phyloP scores from a whole-genome alignment of 2,797 vertebrate species.

The Mus caroli region DNA sequence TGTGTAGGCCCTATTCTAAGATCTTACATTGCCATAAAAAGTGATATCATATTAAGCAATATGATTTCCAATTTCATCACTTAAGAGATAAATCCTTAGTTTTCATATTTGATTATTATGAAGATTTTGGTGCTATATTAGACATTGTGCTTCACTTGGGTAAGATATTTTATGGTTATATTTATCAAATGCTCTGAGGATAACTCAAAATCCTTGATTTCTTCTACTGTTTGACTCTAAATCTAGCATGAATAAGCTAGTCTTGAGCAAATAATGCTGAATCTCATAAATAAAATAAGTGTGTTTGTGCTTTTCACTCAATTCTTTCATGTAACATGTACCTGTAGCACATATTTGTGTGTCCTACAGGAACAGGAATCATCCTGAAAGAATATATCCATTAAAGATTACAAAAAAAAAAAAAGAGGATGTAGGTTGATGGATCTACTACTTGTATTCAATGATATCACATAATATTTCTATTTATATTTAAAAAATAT shows the following conservation, averaged over 20 bases:
- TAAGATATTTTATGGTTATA: neutral
- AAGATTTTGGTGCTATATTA: neutral
- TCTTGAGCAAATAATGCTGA: neutral
- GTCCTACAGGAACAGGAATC: neutral
- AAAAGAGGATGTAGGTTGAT: neutral
- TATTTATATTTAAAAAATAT: neutral
- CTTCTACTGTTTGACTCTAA: neutral
- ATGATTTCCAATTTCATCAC: neutral
- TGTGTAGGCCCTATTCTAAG: neutral
- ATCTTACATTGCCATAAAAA: neutral
- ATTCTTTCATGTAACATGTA: neutral
- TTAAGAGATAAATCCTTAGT: neutral
- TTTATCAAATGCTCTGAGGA: neutral
- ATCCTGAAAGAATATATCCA: neutral
- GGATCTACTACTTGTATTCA: neutral
- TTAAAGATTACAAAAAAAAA: no score
- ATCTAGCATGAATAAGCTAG: neutral
- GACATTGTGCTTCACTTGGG: neutral
- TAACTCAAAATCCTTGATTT: neutral
- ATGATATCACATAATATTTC: no score
- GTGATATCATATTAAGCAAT: neutral
- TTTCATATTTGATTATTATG: neutral
- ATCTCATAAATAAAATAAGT: neutral
- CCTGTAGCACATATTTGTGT: fast-evolving
- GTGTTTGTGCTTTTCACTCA: neutral